Base-by-base conservation (phyloP, 2,797 vertebrate genomes). In the Zalophus californianus region DNA sequence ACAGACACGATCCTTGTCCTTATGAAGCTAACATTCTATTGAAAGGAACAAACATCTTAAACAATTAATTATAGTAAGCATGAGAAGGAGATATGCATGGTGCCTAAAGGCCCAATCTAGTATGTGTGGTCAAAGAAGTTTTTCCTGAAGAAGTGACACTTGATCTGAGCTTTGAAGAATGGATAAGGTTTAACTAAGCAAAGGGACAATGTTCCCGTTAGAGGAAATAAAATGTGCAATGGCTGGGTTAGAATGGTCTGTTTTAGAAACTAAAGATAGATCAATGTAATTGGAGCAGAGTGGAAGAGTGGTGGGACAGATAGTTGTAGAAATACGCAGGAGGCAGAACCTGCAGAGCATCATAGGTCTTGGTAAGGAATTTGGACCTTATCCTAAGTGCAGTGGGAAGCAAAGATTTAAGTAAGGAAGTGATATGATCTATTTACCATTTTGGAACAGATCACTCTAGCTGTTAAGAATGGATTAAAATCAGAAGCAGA, bases 341-440 rank as follows among this genome's bases (percentile, higher is more conserved):
- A 50, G 2, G 44, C 66, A 83, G 64, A 68, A 90, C n/a, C 21
- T n/a, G 21, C 21, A 75, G 7, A 3, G 48, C 20, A 50, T 89
- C 52, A 70, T 27, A 62, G 68, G 29, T 41, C 29, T 52, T 62
- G 12, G 15, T 86, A 86, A 92, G 35, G 56, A 92, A 95, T 82
- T 83, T 89, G 35, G 9, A 84, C 23, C 41, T 72, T 90, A 48
- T 72, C 73, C 32, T 78, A 86, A 87, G 35, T 70, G n/a, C 11
- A 90, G 29, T 79, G 73, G 41, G 23, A 92, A 97, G 58, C 50
- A 83, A 89, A 96, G 15, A 2, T 94, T 95, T 91, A 90, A 58
- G 23, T 16, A 97, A 94, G 11, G 23, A 48, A 84, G 23, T 70
- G 12, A 77, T 35, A 77, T 50, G 15, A 70, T 54, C 15, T 83